Conservation (phyloP, 2,888 invertebrate species). For the Ophion ellenae region DNA sequence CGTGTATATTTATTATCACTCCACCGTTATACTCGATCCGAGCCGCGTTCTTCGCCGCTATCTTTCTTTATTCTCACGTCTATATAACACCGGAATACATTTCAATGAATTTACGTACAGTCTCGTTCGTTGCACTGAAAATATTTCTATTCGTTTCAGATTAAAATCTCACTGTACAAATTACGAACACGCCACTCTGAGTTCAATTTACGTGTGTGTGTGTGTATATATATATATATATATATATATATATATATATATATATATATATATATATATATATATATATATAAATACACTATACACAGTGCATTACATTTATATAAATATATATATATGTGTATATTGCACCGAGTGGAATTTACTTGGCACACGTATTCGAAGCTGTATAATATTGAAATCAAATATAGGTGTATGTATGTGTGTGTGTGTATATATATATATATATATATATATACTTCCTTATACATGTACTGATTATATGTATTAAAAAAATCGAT, state of each 20-base stretch:
- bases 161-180: conserved; percentile 62
- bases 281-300: too few species aligned
- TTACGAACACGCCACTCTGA: conserved; percentile 57
- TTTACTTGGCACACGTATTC: conserved; percentile 20
- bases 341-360: background rate
- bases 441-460: too few species aligned
- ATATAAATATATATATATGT: background rate
- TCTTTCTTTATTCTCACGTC: conserved; percentile 49
- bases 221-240: conserved; percentile 7
- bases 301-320: background rate
- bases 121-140: conserved; percentile 49
- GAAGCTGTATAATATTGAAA: too few species aligned
- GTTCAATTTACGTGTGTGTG: conserved; percentile 41
- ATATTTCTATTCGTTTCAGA: conserved; percentile 62
- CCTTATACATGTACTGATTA: too few species aligned
- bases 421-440: too few species aligned
- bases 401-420: too few species aligned
- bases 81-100: conserved; percentile 44
- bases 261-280: background rate
- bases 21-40: conserved; percentile 40
- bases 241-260: background rate
- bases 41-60: conserved; percentile 27
- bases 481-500: too few species aligned
- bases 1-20: conserved; percentile 44
- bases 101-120: conserved; percentile 57